Conservation (phyloP, 2,888 invertebrate genomes). For the Galerucella nymphaeae region DNA sequence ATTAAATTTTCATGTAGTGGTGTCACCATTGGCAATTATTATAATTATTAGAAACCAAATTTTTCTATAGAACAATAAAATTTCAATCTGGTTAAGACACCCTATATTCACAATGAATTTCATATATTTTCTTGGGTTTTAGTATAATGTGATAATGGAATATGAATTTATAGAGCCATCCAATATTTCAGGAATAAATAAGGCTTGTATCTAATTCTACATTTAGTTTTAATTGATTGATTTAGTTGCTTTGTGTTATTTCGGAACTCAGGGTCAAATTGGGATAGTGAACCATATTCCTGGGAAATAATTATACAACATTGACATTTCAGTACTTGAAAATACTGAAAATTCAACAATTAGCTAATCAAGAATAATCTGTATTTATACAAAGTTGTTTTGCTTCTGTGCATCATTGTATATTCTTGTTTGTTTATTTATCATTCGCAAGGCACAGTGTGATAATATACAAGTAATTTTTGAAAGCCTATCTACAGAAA, state of each 20-base stretch:
- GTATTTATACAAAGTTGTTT: background rate
- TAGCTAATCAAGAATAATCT: background rate
- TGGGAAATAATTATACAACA: background rate
- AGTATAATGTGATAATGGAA: no score
- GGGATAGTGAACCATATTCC: constrained; percentile 5
- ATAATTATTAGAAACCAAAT: background rate
- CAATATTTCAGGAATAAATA: no score
- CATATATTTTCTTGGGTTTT: no score
- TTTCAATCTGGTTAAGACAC: constrained; percentile 39
- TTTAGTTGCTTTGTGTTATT: background rate
- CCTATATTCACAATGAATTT: background rate
- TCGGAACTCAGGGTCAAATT: background rate
- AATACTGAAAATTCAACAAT: background rate
- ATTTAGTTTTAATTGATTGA: background rate
- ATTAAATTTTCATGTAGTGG: background rate
- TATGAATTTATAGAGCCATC: no score
- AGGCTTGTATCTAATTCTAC: background rate
- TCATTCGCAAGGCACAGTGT: no score
- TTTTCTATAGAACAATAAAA: constrained; percentile 29
- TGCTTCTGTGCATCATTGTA: background rate
- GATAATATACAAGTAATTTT: no score
- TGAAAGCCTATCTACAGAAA: no score
- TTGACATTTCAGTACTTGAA: background rate
- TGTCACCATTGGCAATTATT: constrained; percentile 4
- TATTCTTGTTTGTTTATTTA: no score